Conservation (phyloP, 2,888 invertebrate genomes). For the Azorinus chamasolen region DNA sequence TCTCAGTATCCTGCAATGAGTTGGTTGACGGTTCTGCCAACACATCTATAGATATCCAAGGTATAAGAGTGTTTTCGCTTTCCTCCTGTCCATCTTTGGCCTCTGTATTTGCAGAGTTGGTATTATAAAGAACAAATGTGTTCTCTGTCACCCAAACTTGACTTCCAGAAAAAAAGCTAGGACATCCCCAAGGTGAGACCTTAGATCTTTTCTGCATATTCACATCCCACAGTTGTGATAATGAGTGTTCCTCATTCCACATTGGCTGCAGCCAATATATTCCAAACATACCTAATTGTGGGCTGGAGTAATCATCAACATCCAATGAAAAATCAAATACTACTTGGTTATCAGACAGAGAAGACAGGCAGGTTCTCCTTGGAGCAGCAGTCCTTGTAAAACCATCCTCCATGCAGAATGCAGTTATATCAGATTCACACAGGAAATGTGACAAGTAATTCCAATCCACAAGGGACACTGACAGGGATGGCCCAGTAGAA, state of each 20-base stretch:
- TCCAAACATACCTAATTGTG: slow-evolving; percentile 5
- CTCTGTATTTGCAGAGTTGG: slow-evolving; percentile 7
- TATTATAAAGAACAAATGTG: slow-evolving; percentile 26
- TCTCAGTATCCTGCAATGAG: slow-evolving; percentile 37
- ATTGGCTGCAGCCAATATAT: slow-evolving; percentile 46
- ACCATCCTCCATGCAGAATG: background rate
- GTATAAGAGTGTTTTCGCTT: slow-evolving; percentile 66
- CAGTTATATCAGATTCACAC: background rate
- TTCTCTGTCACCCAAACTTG: slow-evolving; percentile 54
- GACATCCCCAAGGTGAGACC: slow-evolving; percentile 50
- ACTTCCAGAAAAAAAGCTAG: slow-evolving; percentile 21
- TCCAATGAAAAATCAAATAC: slow-evolving; percentile 38
- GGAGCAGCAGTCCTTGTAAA: background rate
- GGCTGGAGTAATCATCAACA: slow-evolving; percentile 9
- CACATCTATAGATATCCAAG: slow-evolving; percentile 66
- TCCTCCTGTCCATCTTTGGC: slow-evolving; percentile 2
- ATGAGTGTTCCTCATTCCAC: slow-evolving; percentile 21
- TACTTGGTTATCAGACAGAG: slow-evolving; percentile 59
- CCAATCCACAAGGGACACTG: slow-evolving; percentile 45
- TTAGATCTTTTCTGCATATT: slow-evolving; percentile 66
- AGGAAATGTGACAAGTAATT: slow-evolving; percentile 42
- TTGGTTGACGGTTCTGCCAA: slow-evolving; percentile 51
- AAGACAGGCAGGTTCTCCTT: slow-evolving; percentile 14
- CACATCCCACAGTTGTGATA: slow-evolving; percentile 74
- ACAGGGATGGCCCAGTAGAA: slow-evolving; percentile 3